Conservation (phyloP, 1,140 invertebrate species). For the Limonius californicus region DNA sequence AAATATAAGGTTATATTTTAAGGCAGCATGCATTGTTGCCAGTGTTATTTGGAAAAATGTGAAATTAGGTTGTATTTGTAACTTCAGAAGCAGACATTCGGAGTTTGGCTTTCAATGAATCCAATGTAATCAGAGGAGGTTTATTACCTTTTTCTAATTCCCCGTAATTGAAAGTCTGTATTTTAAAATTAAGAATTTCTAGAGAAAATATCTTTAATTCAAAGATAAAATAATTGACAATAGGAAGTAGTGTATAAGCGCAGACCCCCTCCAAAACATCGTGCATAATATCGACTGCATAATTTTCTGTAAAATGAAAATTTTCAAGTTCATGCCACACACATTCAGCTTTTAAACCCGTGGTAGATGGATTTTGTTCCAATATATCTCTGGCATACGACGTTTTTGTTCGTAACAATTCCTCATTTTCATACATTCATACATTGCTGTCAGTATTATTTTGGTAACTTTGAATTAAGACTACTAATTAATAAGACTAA, state of each 20-base stretch:
- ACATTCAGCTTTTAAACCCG: constrained; percentile 24
- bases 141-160: no score
- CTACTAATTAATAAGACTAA: no score
- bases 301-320: constrained; percentile 28
- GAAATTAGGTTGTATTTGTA: no score
- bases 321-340: constrained; percentile 18
- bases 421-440: no score
- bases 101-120: no score
- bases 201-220: constrained; percentile 1
- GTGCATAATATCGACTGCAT: constrained; percentile 28
- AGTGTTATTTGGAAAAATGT: no score
- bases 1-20: no score
- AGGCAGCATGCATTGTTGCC: no score
- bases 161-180: constrained; percentile 1
- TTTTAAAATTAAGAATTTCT: constrained; percentile 10
- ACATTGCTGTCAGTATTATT: no score
- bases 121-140: no score
- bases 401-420: neutral
- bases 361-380: neutral
- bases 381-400: neutral
- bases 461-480: no score
- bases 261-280: constrained; percentile 28
- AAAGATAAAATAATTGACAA: neutral
- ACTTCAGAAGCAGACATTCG: no score
- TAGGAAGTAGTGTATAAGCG: constrained; percentile 19